phyloP scores from a whole-genome alignment of 1,140 invertebrate genomes.

The Cyclargus thomasi region DNA sequence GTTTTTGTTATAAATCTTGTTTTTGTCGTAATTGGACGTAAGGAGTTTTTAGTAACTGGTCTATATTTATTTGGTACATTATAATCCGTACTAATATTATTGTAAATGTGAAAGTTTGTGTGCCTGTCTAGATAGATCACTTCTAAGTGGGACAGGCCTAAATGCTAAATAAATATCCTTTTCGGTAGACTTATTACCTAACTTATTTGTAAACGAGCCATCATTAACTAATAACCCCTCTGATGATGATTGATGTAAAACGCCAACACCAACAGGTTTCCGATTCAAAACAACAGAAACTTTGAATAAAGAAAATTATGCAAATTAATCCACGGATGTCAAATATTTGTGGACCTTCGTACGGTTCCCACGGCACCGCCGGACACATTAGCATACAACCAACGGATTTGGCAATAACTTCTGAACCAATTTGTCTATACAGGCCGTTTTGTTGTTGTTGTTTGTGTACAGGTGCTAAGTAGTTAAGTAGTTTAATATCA shows the following conservation, averaged over 20 bases:
- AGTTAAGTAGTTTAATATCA: not conserved
- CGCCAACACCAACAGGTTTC: not conserved
- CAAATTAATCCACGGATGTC: constrained; percentile 19
- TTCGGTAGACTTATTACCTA: too few species aligned
- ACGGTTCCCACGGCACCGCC: constrained; percentile 22
- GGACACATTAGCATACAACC: constrained; percentile 23
- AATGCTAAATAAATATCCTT: too few species aligned
- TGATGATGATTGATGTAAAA: not conserved
- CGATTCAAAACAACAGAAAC: constrained; percentile 16
- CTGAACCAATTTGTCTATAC: constrained; percentile 15
- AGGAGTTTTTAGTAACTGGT: not conserved
- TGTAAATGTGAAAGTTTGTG: too few species aligned
- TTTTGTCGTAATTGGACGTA: not conserved
- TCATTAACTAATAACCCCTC: too few species aligned
- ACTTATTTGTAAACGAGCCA: too few species aligned
- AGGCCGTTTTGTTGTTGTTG: not conserved
- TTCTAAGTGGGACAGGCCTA: too few species aligned
- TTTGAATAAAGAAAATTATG: constrained; percentile 22
- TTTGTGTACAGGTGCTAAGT: not conserved
- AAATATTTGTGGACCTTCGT: constrained; percentile 15
- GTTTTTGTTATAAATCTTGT: constrained; percentile 3
- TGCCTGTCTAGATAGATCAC: too few species aligned
- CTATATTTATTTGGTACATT: too few species aligned
- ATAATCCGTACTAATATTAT: too few species aligned
- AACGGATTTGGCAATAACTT: constrained; percentile 8